phyloP scores from a whole-genome alignment of 2,113 vertebrate genomes.

The Tauraco erythrolophus region DNA sequence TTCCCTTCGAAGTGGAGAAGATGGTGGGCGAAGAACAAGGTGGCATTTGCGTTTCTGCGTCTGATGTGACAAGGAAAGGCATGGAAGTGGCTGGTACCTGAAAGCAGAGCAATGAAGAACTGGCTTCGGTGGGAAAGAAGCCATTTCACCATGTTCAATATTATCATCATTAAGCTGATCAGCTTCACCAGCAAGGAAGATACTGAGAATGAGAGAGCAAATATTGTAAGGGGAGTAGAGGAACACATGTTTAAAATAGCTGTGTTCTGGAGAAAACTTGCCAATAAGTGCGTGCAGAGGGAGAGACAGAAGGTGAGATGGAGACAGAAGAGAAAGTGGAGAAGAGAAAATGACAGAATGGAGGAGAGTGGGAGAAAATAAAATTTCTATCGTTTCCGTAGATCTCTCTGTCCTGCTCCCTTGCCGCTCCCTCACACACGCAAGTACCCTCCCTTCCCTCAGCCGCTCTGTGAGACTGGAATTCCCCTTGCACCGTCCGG shows the following conservation, averaged over 20 bases:
- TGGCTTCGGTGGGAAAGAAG: not conserved
- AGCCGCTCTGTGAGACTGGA: fast-evolving
- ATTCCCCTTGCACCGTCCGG: not conserved
- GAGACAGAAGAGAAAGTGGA: not conserved
- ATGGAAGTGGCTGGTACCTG: not conserved
- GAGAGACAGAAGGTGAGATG: constrained; percentile 12
- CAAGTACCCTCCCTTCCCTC: not conserved
- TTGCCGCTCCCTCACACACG: not conserved
- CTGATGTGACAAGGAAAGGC: not conserved
- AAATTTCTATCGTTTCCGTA: not conserved
- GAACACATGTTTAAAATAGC: constrained; percentile 6
- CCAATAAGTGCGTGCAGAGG: not conserved
- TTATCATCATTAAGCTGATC: constrained; percentile 14
- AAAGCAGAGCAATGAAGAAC: not conserved
- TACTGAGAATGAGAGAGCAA: constrained; percentile 5
- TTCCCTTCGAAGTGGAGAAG: not conserved
- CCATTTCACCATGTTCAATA: not conserved
- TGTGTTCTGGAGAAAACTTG: constrained; percentile 8
- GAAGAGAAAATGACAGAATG: not conserved
- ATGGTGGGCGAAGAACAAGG: not conserved
- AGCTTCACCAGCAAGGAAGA: not conserved
- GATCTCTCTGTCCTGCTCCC: not conserved
- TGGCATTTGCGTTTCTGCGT: not conserved
- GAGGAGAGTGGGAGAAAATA: not conserved
- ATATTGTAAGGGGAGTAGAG: constrained; percentile 8